Evolutionary conservation across 2,888 invertebrate species (phyloP).

Genomic region (Troides aeacus): DNA sequence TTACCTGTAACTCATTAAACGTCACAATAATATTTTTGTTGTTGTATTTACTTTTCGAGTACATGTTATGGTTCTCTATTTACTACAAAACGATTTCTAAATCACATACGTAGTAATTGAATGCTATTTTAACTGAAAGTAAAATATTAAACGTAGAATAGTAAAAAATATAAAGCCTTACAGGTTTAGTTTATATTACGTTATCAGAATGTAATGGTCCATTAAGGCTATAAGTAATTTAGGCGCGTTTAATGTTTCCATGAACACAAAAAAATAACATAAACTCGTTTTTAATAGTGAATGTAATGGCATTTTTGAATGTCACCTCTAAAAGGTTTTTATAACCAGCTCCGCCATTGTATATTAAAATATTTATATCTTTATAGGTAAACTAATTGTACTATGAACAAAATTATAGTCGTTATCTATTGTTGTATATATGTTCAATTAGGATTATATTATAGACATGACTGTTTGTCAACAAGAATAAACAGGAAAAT

Average conservation of each 20-base stretch:
- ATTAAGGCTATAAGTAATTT: slow-evolving; percentile 28
- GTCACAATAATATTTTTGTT: too few species aligned
- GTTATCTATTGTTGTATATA: neutral
- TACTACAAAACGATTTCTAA: too few species aligned
- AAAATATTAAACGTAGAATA: too few species aligned
- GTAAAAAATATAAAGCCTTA: neutral
- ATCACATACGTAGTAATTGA: too few species aligned
- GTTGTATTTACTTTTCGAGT: too few species aligned
- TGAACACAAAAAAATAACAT: slow-evolving; percentile 15
- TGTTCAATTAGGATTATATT: neutral
- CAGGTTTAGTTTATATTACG: slow-evolving; percentile 9
- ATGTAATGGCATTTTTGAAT: slow-evolving; percentile 24
- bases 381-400: neutral
- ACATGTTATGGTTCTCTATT: too few species aligned
- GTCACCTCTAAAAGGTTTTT: slow-evolving; percentile 26
- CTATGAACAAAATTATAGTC: neutral
- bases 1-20: neutral
- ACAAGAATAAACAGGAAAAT: too few species aligned
- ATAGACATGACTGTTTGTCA: neutral
- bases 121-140: too few species aligned
- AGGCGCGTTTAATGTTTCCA: slow-evolving; percentile 19
- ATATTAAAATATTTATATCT: neutral
- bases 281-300: slow-evolving; percentile 28
- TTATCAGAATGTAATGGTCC: slow-evolving; percentile 17
- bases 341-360: neutral